Conservation (phyloP, 2,797 vertebrate species). For the Tragelaphus eurycerus region DNA sequence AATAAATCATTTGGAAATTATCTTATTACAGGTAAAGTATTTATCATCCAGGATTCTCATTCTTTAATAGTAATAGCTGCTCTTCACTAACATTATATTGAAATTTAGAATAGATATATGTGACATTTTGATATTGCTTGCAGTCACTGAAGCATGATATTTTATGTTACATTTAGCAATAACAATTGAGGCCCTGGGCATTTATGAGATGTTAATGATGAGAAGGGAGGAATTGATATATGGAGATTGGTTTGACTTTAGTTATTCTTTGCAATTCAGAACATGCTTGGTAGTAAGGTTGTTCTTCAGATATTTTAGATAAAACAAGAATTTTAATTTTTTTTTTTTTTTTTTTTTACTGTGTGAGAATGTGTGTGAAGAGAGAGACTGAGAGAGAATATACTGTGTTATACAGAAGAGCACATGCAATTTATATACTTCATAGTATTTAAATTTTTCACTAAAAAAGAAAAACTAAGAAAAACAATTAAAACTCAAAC, state of each 20-base stretch:
- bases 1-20: slow-evolving; percentile 41
- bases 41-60: not conserved
- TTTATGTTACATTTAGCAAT: slow-evolving; percentile 40
- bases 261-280: not conserved
- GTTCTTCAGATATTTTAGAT: not conserved
- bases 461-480: not conserved
- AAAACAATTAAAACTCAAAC: not conserved
- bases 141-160: not conserved
- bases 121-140: not conserved
- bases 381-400: not conserved
- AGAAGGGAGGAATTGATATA: not conserved
- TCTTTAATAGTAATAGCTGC: not conserved
- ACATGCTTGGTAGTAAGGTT: not conserved
- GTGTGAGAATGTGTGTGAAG: not conserved
- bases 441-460: not conserved
- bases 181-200: not conserved
- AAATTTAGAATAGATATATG: slow-evolving; percentile 41
- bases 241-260: not conserved
- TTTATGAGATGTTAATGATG: slow-evolving; percentile 23
- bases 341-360: not conserved
- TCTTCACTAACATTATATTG: not conserved
- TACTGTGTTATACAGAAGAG: not conserved
- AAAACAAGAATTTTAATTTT: not conserved
- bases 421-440: not conserved
- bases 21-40: slow-evolving; percentile 10